phyloP scores from a whole-genome alignment of 1,140 invertebrate species.

The Forficula auricularia region DNA sequence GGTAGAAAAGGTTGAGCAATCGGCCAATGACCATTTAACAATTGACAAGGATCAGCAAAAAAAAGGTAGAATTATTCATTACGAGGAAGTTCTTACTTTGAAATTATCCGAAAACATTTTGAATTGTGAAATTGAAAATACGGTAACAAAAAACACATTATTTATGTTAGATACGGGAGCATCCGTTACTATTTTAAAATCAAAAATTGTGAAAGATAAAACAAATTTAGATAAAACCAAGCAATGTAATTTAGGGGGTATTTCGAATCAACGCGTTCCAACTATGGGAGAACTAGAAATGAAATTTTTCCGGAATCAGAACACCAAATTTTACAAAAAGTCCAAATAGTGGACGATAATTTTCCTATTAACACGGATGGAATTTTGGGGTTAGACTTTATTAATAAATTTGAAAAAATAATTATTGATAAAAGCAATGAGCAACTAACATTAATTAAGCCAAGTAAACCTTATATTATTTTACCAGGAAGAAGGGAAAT shows the following conservation, averaged over 20 bases:
- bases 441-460: background rate
- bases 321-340: background rate
- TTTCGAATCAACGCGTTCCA: background rate
- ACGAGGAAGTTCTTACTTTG: too few species aligned
- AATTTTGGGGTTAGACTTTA: background rate
- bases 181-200: background rate
- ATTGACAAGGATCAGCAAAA: too few species aligned
- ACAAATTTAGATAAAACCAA: background rate
- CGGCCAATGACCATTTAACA: too few species aligned
- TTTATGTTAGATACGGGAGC: slow-evolving; percentile 1
- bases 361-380: background rate
- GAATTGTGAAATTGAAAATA: too few species aligned
- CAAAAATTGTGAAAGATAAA: background rate
- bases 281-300: background rate
- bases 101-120: too few species aligned
- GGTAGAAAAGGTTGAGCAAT: too few species aligned
- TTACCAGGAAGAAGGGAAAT: background rate
- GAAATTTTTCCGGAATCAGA: background rate
- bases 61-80: too few species aligned
- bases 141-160: background rate
- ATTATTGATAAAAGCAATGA: background rate
- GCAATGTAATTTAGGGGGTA: background rate
- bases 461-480: background rate
- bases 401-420: background rate
- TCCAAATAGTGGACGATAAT: background rate